Evolutionary conservation across 2,797 vertebrate genomes (phyloP).

Genomic region (Chloroceryle amazona): DNA sequence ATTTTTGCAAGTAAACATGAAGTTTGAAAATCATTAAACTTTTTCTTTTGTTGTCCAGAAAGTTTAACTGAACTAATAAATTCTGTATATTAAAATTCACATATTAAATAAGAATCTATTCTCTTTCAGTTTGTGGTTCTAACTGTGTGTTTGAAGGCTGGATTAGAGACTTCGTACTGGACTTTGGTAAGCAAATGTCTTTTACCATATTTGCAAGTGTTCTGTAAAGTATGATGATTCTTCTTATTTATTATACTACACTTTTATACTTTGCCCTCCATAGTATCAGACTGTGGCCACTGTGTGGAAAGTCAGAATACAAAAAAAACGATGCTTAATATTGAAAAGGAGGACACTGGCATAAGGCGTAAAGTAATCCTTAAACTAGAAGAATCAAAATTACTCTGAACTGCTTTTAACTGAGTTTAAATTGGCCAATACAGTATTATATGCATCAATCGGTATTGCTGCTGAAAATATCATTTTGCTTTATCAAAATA

Average conservation of each 20-base stretch:
- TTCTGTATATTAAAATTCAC: neutral
- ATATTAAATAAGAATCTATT: neutral
- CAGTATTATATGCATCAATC: too few relatives aligned
- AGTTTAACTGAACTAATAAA: neutral
- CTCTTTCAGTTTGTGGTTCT: constrained; percentile 94
- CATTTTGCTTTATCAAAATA: neutral
- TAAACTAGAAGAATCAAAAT: neutral
- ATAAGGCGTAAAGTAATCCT: neutral
- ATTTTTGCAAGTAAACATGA: neutral
- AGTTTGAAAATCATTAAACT: neutral
- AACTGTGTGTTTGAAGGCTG: constrained; percentile 98
- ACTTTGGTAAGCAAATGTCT: constrained; percentile 90
- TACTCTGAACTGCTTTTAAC: neutral
- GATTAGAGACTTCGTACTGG: constrained; percentile 97
- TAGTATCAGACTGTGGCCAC: neutral
- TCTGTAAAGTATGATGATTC: neutral
- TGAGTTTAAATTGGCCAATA: neutral
- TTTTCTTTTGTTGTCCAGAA: neutral
- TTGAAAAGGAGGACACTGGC: neutral
- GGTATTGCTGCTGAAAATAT: neutral
- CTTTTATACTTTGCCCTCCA: neutral
- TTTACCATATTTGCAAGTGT: neutral
- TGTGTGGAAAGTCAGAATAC: neutral
- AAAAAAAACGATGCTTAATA: neutral
- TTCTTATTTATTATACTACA: neutral